phyloP scores from a whole-genome alignment of 1,140 invertebrate genomes.

The Sesamia nonagrioides region DNA sequence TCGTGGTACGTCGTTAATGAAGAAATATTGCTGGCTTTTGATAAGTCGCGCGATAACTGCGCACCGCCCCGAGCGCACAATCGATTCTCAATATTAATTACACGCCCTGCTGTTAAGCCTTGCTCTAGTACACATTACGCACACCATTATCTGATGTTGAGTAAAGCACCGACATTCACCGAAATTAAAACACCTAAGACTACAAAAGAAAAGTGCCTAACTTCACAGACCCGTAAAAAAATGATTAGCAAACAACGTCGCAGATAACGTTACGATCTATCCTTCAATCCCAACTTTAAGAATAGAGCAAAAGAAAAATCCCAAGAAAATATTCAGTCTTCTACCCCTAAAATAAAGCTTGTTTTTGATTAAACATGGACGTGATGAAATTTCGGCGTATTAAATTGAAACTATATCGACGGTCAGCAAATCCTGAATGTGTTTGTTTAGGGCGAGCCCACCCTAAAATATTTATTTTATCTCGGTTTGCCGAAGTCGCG shows the following conservation, averaged over 20 bases:
- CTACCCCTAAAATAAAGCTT: slow-evolving; percentile 55
- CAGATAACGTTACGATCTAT: slow-evolving; percentile 56
- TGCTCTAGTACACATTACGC: slow-evolving; percentile 56
- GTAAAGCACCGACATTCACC: slow-evolving; percentile 36
- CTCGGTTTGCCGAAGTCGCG: slow-evolving; percentile 85
- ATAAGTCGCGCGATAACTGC: slow-evolving; percentile 78
- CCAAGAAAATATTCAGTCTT: slow-evolving; percentile 44
- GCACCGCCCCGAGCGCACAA: slow-evolving; percentile 64
- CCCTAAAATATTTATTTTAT: slow-evolving; percentile 87
- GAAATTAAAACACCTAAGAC: slow-evolving; percentile 46
- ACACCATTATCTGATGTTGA: slow-evolving; percentile 61
- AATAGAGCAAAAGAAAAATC: slow-evolving; percentile 41
- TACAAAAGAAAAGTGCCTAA: slow-evolving; percentile 33
- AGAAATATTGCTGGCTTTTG: slow-evolving; percentile 83
- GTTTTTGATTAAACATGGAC: slow-evolving; percentile 59
- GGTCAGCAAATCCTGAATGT: slow-evolving; percentile 84
- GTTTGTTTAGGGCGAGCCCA: slow-evolving; percentile 86
- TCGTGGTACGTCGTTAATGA: slow-evolving; percentile 81
- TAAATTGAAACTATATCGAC: slow-evolving; percentile 86
- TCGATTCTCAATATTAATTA: slow-evolving; percentile 74
- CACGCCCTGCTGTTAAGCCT: slow-evolving; percentile 50
- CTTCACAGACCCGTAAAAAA: slow-evolving; percentile 55
- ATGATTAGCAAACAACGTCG: slow-evolving; percentile 65
- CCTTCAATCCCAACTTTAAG: slow-evolving; percentile 29
- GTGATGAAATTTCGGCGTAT: slow-evolving; percentile 83